Conservation (phyloP, 1,140 invertebrate genomes). For the Bicyclus anynana region DNA sequence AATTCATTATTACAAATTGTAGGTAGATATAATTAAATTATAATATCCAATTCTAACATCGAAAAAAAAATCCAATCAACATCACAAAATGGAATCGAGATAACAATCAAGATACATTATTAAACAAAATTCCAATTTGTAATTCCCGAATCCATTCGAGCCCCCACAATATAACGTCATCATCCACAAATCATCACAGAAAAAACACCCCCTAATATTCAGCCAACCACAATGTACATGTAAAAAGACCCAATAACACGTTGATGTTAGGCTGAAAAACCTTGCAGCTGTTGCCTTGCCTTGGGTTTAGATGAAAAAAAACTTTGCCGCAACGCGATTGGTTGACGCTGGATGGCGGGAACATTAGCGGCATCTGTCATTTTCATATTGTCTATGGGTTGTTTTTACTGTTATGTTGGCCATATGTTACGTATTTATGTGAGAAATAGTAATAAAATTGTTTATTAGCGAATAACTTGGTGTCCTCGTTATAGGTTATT, state of each 20-base stretch:
- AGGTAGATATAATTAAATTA: background rate
- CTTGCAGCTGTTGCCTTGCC: constrained; percentile 60
- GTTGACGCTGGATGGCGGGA: constrained; percentile 45
- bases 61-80: constrained; percentile 3
- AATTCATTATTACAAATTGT: too few species aligned
- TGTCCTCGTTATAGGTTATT: too few species aligned
- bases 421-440: constrained; percentile 37
- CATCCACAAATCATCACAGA: constrained; percentile 25
- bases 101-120: constrained; percentile 12
- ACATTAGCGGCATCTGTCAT: constrained; percentile 66
- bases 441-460: constrained; percentile 27
- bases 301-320: constrained; percentile 48
- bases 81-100: background rate
- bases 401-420: constrained; percentile 20
- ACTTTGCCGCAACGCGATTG: constrained; percentile 46
- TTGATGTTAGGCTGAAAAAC: constrained; percentile 51
- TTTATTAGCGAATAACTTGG: constrained; percentile 12
- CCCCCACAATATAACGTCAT: constrained; percentile 24
- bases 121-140: constrained; percentile 24
- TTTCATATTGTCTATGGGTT: constrained; percentile 56
- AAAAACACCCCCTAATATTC: constrained; percentile 23
- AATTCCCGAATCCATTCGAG: constrained; percentile 14
- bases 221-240: constrained; percentile 38
- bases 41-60: background rate
- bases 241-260: constrained; percentile 64